Conservation (phyloP, 2,888 invertebrate genomes). For the Heliconius erato region DNA sequence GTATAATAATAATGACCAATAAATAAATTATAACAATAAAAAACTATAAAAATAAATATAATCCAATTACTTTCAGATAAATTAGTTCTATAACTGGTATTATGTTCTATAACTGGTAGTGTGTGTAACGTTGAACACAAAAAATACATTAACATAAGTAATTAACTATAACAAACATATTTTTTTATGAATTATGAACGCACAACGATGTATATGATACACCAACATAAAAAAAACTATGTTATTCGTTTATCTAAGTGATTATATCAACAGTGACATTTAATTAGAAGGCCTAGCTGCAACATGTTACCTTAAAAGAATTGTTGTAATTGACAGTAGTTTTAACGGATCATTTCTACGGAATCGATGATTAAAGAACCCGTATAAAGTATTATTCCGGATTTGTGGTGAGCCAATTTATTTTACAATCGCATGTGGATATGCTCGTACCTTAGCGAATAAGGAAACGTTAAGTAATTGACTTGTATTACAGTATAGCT, state of each 20-base stretch:
- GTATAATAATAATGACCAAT: too few relatives aligned
- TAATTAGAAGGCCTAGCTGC: constrained; percentile 46
- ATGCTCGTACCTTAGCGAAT: constrained; percentile 10
- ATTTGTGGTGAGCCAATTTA: constrained; percentile 78
- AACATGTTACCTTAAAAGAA: constrained; percentile 74
- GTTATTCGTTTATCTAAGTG: constrained; percentile 34
- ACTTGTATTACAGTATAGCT: not conserved
- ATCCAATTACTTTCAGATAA: too few relatives aligned
- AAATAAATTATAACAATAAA: too few relatives aligned
- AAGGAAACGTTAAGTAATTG: constrained; percentile 19
- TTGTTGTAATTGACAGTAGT: constrained; percentile 82
- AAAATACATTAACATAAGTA: not conserved
- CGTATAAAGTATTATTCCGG: constrained; percentile 76
- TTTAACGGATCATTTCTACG: constrained; percentile 79
- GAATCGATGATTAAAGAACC: constrained; percentile 73
- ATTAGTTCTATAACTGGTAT: too few relatives aligned
- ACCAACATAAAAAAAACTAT: constrained; percentile 1
- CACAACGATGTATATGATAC: not conserved
- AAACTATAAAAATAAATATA: too few relatives aligned
- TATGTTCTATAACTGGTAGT: too few relatives aligned
- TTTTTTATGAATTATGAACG: not conserved
- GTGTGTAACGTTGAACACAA: not conserved
- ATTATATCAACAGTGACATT: constrained; percentile 44
- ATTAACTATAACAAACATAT: not conserved
- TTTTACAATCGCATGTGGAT: constrained; percentile 65